These are phyloP conservation scores for Acyrthosiphon pisum DNA, from an alignment of 1,140 invertebrate species.

Conservation along the genomic window DNA sequence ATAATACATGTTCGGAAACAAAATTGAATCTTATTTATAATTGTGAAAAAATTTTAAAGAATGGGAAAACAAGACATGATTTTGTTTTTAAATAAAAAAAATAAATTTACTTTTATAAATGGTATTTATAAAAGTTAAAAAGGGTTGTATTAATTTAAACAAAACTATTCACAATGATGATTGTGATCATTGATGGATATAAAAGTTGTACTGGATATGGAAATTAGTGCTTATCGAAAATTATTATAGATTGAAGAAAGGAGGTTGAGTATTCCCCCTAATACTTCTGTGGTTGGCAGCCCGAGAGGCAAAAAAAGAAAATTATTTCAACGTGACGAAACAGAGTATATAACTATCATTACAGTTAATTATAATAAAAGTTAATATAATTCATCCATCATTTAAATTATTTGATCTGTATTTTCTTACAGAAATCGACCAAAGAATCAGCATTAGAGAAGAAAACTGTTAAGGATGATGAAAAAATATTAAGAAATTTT, in stretches of 20 bases:
- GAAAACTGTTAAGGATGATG: slow-evolving; percentile 77
- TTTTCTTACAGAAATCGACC: slow-evolving; percentile 69
- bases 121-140: too few relatives aligned
- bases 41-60: too few relatives aligned
- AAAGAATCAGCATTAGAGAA: slow-evolving; percentile 79
- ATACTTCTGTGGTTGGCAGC: slow-evolving; percentile 47
- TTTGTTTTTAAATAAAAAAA: too few relatives aligned
- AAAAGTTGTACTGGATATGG: slow-evolving; percentile 93
- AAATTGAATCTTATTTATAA: too few relatives aligned
- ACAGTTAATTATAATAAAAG: not conserved
- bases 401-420: not conserved
- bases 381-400: not conserved
- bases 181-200: too few relatives aligned
- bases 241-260: slow-evolving; percentile 82
- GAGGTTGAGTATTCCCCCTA: slow-evolving; percentile 62
- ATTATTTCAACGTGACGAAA: slow-evolving; percentile 53
- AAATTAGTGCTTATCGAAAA: slow-evolving; percentile 96
- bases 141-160: too few relatives aligned
- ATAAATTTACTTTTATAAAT: too few relatives aligned
- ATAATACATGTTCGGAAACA: too few relatives aligned
- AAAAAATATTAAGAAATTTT: slow-evolving; percentile 87
- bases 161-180: too few relatives aligned
- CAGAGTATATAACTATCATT: too few relatives aligned
- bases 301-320: slow-evolving; percentile 52
- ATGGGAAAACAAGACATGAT: too few relatives aligned